Conservation (phyloP, 2,113 vertebrate genomes). For the Prunella himalayana region DNA sequence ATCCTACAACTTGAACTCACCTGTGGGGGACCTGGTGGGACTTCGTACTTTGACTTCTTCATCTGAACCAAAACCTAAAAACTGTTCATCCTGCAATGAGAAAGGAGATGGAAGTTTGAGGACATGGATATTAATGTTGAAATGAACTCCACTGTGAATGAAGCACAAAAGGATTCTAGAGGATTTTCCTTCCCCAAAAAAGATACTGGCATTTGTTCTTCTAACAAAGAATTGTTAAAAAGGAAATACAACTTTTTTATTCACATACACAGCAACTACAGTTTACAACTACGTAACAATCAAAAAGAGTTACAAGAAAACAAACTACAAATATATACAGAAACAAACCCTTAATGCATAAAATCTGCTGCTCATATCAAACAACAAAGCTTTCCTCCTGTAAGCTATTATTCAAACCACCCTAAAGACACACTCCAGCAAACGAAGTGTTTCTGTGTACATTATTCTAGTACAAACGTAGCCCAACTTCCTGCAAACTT, state of each 20-base stretch:
- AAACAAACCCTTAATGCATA: neutral
- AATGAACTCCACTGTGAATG: neutral
- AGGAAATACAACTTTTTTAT: neutral
- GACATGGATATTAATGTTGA: neutral
- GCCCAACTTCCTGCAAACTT: neutral
- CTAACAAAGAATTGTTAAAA: neutral
- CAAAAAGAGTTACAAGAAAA: neutral
- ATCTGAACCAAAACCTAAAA: conserved; percentile 91
- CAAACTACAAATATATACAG: neutral
- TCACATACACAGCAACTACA: neutral
- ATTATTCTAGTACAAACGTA: neutral
- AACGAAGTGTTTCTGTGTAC: neutral
- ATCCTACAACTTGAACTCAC: conserved; percentile 53
- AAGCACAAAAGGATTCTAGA: neutral
- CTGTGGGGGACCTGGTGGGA: conserved; percentile 81
- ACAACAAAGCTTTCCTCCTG: neutral
- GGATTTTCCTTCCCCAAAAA: neutral
- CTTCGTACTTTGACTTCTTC: conserved; percentile 89
- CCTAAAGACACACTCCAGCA: neutral
- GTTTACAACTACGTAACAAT: neutral
- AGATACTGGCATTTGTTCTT: neutral
- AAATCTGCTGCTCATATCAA: neutral
- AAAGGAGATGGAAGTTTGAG: conserved; percentile 35
- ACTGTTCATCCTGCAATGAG: conserved; percentile 88
- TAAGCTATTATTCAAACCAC: neutral